phyloP scores from a whole-genome alignment of 2,888 invertebrate species.

The Nomada goodeniana region DNA sequence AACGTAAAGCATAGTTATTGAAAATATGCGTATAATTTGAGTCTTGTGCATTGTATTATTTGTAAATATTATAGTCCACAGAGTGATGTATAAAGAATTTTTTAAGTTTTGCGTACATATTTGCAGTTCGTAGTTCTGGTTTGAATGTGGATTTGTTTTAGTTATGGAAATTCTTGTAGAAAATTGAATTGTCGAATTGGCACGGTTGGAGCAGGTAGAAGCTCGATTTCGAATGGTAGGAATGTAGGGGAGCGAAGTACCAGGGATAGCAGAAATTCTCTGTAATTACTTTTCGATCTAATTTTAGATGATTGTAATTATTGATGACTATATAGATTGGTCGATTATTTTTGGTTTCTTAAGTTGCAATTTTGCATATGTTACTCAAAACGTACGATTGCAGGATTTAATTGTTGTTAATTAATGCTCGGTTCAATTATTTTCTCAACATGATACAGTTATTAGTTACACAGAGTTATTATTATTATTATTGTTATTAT shows the following conservation, averaged over 20 bases:
- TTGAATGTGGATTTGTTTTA: not conserved
- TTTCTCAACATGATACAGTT: not conserved
- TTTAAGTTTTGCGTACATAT: not conserved
- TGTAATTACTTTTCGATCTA: not conserved
- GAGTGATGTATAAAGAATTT: not conserved
- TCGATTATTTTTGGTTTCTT: not conserved
- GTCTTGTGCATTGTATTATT: too few relatives aligned
- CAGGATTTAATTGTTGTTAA: too few relatives aligned
- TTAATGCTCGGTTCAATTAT: too few relatives aligned
- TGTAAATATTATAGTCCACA: not conserved
- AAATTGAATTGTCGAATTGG: not conserved
- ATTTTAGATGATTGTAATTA: not conserved
- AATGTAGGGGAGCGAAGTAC: not conserved
- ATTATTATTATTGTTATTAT: too few relatives aligned
- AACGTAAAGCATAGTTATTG: too few relatives aligned
- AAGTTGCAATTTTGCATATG: too few relatives aligned
- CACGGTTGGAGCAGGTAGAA: not conserved
- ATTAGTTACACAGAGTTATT: too few relatives aligned
- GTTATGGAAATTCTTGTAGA: not conserved
- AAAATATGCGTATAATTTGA: too few relatives aligned
- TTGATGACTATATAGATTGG: not conserved
- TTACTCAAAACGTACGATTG: too few relatives aligned
- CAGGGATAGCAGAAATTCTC: not conserved
- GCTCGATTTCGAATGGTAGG: not conserved
- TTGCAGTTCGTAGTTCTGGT: not conserved